Evolutionary conservation across 2,113 vertebrate genomes (phyloP), one percentile per base, ranked within the genome.

Genomic region (Globicephala melas): DNA sequence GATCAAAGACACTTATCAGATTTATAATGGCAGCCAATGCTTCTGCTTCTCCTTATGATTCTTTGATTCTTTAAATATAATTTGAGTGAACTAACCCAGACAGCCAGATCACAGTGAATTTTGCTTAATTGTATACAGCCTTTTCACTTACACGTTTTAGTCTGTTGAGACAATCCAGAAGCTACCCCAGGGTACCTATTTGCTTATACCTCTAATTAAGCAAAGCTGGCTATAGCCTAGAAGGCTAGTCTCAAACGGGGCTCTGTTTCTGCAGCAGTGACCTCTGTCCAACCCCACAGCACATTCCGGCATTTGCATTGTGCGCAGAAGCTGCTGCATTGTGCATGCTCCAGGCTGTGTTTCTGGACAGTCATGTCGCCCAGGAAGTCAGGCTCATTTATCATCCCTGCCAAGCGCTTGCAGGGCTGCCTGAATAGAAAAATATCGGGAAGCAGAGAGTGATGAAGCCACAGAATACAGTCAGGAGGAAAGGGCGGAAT

Each of bases 71-170:
- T 97, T 94, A 33, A 41, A 85, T 58, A n/a, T 85, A 80, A 82
- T 97, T 92, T 97, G 95, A 96, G 82, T 97, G 85, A 98, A 89
- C 81, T 79, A 90, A 86, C 97, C 95, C 97, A 98, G 98, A 96
- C 91, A 97, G 92, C 91, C 83, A 95, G 87, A 96, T 97, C 95
- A 97, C 82, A 94, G 95, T 62, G 97, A 97, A 95, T 95, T 97
- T 87, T 82, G 53, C 80, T 90, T 98, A 97, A 98, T 97, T 97
- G 88, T 71, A 41, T 36, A 15, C 71, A 98, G 87, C 83, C 10
- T 47, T 96, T 97, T 96, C 89, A 33, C 50, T 96, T 96, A 47
- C 9, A n/a, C 82, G 86, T 88, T 98, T 97, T 63, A 20, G 33
- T 93, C 88, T 76, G 5, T 88, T 89, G 87, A 98, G 93, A 93